Percentiles rank a stretch among this genome's conserved stretches.
Evolutionary conservation across 2,888 invertebrate genomes (phyloP).

Genomic region (Napeogenes sylphis): DNA sequence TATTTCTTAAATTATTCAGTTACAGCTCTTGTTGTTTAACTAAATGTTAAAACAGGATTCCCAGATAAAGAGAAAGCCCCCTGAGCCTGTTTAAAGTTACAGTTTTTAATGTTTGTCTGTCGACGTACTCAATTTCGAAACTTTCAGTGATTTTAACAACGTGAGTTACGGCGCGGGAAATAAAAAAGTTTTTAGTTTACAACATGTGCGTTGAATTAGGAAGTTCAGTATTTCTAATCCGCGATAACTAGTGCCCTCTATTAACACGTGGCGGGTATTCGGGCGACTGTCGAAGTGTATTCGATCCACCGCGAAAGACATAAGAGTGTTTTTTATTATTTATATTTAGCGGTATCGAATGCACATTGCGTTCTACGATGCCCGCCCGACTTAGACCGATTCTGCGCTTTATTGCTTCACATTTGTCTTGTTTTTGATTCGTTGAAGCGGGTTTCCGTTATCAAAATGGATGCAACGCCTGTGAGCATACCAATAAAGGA

Average conservation of each 20-base stretch:
- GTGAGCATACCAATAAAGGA: conserved; percentile 35
- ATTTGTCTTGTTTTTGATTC: conserved; percentile 50
- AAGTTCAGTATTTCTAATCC: conserved; percentile 53
- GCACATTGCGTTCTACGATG: conserved; percentile 59
- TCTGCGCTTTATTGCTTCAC: conserved; percentile 52
- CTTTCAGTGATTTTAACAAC: conserved; percentile 17
- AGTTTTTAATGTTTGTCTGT: conserved; percentile 35
- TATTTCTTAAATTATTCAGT: background rate
- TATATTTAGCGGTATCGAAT: conserved; percentile 57
- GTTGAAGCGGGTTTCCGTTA: conserved; percentile 37
- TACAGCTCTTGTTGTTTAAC: background rate
- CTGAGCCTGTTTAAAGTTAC: conserved; percentile 36
- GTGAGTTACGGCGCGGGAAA: conserved; percentile 22
- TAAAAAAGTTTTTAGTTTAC: conserved; percentile 49
- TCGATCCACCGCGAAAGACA: conserved; percentile 58
- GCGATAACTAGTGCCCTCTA: conserved; percentile 54
- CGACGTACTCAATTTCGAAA: conserved; percentile 28
- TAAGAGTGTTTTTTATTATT: conserved; percentile 73
- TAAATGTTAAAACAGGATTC: background rate
- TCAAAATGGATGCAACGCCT: conserved; percentile 50
- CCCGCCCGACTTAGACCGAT: conserved; percentile 41
- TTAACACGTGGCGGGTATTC: conserved; percentile 66
- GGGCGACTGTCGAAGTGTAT: conserved; percentile 49
- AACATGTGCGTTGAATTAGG: conserved; percentile 58
- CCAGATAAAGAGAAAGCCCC: conserved; percentile 37